Evolutionary conservation across 2,888 invertebrate species (phyloP), one percentile per base, ranked within the genome.

Genomic region (Omphaloscelis lunosa): DNA sequence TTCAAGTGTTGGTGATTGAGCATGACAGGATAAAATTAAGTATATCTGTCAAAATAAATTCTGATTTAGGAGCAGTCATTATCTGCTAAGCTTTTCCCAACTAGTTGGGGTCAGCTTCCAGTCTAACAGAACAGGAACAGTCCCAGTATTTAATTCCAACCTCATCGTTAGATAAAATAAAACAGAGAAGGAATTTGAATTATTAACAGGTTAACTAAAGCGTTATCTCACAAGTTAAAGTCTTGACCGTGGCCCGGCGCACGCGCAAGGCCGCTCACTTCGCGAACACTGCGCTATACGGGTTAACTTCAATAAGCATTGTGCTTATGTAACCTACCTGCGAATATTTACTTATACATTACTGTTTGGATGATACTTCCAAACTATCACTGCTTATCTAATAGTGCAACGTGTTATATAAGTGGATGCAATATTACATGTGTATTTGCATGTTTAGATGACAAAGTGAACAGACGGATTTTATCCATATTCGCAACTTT

Each of bases 191-290:
- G 56, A 20, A 45, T 34, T 45, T 27, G n/a, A 39, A 56, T 12
- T 15, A 69, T 45, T 5, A 27, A 48, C 39, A 15, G 53, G 27
- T 75, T 59, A 62, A 67, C 51, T 72, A 63, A 34, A 73, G 23
- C 56, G 41, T 75, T 84, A 82, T 63, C 69, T 65, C 56, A 72
- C 72, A 59, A 68, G 71, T 75, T 86, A 56, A 84, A 84, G 59
- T 83, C 86, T 88, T 89, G 90, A 88, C 90, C 89, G 83, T 90
- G 88, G 86, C 86, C 85, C 73, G 79, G 79, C 84, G 86, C 77
- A 12, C 0, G 70, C 79, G 74, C 86, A 87, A 88, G 88, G 87
- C 77, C 86, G 82, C 62, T 75, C 80, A 73, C 63, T 82, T 45
- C 45, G 73, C 79, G 12, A 80, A 63, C 84, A 39, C 82, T 63